These are phyloP conservation scores for Oreortyx pictus DNA, from an alignment of 2,797 vertebrate species.

Conservation along the genomic window DNA sequence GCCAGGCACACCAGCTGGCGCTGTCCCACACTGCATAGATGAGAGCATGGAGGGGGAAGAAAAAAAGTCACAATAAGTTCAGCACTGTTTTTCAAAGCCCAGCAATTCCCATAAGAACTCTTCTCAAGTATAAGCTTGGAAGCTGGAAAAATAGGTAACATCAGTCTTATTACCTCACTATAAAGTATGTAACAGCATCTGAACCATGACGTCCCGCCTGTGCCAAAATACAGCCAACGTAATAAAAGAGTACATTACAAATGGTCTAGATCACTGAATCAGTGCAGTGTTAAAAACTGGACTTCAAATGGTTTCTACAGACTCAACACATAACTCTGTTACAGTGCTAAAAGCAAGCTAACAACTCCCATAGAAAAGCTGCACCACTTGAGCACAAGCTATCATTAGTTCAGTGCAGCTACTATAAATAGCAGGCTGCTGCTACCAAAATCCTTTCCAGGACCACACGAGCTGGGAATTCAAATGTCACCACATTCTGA, in stretches of 20 bases:
- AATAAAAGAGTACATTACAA: not conserved
- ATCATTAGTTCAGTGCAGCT: not conserved
- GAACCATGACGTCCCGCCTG: not conserved
- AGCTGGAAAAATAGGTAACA: not conserved
- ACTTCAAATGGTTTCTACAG: not conserved
- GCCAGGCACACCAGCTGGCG: slow-evolving; percentile 94
- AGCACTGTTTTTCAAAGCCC: not conserved
- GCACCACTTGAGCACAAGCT: not conserved
- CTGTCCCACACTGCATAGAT: slow-evolving; percentile 87
- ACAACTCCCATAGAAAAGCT: not conserved
- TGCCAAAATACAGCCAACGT: not conserved
- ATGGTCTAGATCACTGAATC: not conserved
- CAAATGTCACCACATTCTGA: not conserved
- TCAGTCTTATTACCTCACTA: not conserved
- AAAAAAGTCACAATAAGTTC: not conserved
- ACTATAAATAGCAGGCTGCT: not conserved
- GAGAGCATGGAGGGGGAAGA: not conserved
- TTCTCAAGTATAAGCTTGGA: not conserved
- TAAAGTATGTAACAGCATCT: not conserved
- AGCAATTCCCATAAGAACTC: not conserved
- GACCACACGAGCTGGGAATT: not conserved
- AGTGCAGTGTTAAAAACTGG: not conserved
- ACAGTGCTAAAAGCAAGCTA: not conserved
- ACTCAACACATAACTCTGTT: not conserved
- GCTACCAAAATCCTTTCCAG: not conserved